A percentile compares a stretch with the other conserved stretches of the same genome.
Conservation (phyloP, 2,797 vertebrate species). For the Staurois parvus region DNA sequence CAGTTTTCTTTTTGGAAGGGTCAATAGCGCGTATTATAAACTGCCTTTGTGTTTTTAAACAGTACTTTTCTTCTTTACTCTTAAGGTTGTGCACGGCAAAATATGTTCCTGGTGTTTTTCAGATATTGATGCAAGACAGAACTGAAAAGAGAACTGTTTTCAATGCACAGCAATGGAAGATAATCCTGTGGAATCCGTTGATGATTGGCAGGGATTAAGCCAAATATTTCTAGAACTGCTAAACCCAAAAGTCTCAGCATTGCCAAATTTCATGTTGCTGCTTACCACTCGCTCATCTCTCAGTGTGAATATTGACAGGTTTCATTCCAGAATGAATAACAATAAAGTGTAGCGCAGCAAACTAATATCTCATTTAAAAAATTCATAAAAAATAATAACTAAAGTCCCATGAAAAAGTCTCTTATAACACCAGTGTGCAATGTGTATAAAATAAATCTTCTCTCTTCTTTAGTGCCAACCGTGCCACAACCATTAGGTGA, state of each 20-base stretch:
- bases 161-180: conserved; percentile 47
- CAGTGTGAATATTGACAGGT: conserved; percentile 23
- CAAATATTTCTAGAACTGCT: conserved; percentile 53
- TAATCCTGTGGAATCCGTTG: conserved; percentile 58
- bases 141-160: conserved; percentile 18
- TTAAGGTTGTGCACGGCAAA: not conserved
- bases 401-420: too few species aligned
- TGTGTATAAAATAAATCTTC: too few species aligned
- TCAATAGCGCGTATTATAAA: not conserved
- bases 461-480: too few species aligned
- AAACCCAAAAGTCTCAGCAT: conserved; percentile 20
- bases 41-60: not conserved
- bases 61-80: not conserved
- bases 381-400: too few species aligned
- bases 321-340: too few species aligned
- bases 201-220: conserved; percentile 55
- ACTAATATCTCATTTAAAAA: too few species aligned
- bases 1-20: not conserved
- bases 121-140: conserved; percentile 27
- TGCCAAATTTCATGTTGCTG: conserved; percentile 14
- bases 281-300: not conserved
- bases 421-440: too few species aligned
- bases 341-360: too few species aligned
- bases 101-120: conserved; percentile 10
- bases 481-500: too few species aligned